A percentile compares a stretch with the other conserved stretches of the same genome.
Conservation (phyloP, 1,140 invertebrate species). For the Wiebesia pumilae region DNA sequence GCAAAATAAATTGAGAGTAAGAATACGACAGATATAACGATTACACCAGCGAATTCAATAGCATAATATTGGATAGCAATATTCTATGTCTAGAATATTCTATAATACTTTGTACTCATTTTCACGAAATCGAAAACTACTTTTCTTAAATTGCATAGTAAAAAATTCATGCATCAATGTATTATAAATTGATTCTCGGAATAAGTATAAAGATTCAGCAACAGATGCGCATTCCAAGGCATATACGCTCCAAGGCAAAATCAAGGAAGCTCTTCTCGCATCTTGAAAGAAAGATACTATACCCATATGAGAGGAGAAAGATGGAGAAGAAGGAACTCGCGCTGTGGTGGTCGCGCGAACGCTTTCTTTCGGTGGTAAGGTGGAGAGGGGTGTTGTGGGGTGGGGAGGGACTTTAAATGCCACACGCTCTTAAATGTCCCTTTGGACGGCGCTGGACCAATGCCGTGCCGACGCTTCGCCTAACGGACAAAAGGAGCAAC, state of each 20-base stretch:
- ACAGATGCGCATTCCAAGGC: slow-evolving; percentile 45
- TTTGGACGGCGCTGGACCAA: slow-evolving; percentile 30
- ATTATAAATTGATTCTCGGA: slow-evolving; percentile 42
- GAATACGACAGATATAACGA: too few species aligned
- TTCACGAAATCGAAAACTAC: not conserved
- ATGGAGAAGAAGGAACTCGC: slow-evolving; percentile 27
- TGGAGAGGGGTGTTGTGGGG: slow-evolving; percentile 12
- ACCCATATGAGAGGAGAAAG: not conserved
- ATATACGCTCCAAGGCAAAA: slow-evolving; percentile 16
- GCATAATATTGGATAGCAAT: too few species aligned
- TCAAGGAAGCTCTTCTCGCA: slow-evolving; percentile 14
- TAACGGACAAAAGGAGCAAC: slow-evolving; percentile 44
- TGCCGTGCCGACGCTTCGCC: slow-evolving; percentile 3
- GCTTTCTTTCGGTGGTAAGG: not conserved
- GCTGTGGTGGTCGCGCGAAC: slow-evolving; percentile 21
- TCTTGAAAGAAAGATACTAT: slow-evolving; percentile 14
- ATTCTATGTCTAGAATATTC: too few species aligned
- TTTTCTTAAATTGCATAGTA: not conserved
- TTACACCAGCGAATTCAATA: too few species aligned
- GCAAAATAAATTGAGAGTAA: too few species aligned
- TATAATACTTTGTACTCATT: too few species aligned
- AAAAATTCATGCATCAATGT: not conserved
- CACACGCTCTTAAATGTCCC: slow-evolving; percentile 53
- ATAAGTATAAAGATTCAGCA: not conserved
- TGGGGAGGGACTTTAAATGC: slow-evolving; percentile 40